These are phyloP conservation scores for Pseudomyrmex flavicornis DNA, from an alignment of 1,140 invertebrate species.

Conservation along the genomic window DNA sequence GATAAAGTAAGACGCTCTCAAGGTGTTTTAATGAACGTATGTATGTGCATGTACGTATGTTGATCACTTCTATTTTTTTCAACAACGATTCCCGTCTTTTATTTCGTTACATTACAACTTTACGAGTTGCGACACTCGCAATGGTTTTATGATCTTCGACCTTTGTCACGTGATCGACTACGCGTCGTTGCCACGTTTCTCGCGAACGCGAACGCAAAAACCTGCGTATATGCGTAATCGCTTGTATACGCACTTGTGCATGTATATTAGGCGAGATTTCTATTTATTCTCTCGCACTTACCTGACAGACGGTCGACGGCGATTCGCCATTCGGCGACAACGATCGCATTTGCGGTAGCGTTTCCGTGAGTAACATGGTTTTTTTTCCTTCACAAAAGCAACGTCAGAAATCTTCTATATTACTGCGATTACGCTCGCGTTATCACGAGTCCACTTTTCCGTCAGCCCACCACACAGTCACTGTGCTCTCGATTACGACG, in stretches of 20 bases:
- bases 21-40: neutral
- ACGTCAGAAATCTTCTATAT: neutral
- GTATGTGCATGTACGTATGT: neutral
- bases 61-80: neutral
- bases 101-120: neutral
- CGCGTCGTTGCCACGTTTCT: conserved; percentile 70
- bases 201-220: neutral
- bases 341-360: conserved; percentile 65
- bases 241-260: conserved; percentile 3
- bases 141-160: conserved; percentile 62
- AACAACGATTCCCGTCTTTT: neutral
- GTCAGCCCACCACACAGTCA: neutral
- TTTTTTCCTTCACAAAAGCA: neutral
- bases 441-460: neutral
- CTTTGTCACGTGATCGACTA: conserved; percentile 37
- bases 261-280: neutral
- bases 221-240: neutral
- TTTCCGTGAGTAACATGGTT: conserved; percentile 56
- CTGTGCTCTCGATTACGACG: neutral
- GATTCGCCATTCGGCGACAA: conserved; percentile 68
- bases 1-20: too few relatives aligned
- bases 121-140: neutral
- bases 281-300: conserved; percentile 46
- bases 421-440: neutral
- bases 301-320: conserved; percentile 62